phyloP scores from a whole-genome alignment of 2,888 invertebrate genomes.

The Parasteatoda lunata region DNA sequence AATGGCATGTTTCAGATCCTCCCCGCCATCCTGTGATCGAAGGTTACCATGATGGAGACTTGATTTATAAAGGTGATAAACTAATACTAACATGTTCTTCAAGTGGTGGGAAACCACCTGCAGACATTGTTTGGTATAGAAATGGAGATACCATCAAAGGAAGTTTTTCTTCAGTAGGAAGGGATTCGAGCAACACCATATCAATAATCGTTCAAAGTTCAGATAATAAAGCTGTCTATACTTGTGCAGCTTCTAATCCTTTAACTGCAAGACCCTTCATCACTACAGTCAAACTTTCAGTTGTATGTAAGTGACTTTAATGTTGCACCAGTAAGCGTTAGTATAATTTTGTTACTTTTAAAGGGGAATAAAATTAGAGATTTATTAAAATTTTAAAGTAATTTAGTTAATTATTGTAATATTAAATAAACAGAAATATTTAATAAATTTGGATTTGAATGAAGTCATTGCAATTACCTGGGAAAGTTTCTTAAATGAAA shows the following conservation, averaged over 20 bases:
- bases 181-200: conserved; percentile 90
- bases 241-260: conserved; percentile 87
- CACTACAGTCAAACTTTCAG: conserved; percentile 79
- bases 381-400: no score
- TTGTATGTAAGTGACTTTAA: conserved; percentile 88
- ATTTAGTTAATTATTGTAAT: no score
- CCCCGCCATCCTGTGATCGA: conserved; percentile 93
- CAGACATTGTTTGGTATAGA: conserved; percentile 95
- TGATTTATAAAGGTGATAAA: conserved; percentile 89
- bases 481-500: no score
- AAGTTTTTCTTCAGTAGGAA: conserved; percentile 86
- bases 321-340: neutral
- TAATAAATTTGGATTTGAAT: no score
- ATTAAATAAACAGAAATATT: no score
- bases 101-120: conserved; percentile 96
- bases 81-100: conserved; percentile 93
- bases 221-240: conserved; percentile 94
- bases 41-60: conserved; percentile 91
- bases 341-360: no score
- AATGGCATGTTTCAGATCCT: conserved; percentile 79
- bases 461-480: no score
- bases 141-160: conserved; percentile 90
- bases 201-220: conserved; percentile 90
- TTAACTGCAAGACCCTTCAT: conserved; percentile 72
- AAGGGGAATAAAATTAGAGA: no score